phyloP scores from a whole-genome alignment of 2,797 vertebrate species.

The Fistularia tabacaria region DNA sequence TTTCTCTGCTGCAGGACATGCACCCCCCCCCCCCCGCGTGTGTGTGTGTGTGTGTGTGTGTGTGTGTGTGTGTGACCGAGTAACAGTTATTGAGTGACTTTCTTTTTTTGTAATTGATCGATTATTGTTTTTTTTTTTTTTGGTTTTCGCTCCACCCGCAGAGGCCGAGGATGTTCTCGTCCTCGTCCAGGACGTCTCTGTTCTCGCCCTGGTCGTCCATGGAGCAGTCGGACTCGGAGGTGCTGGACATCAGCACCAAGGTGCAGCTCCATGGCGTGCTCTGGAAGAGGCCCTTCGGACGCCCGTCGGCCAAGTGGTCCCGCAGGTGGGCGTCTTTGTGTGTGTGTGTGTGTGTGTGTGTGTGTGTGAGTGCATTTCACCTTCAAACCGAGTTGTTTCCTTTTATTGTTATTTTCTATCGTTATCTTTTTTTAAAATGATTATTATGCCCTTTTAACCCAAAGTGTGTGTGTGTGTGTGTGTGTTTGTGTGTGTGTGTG shows the following conservation, averaged over 20 bases:
- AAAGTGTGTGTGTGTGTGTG: too few species aligned
- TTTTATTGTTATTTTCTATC: too few species aligned
- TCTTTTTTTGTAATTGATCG: too few species aligned
- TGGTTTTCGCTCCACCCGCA: background rate
- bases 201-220: constrained; percentile 86
- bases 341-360: too few species aligned
- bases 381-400: too few species aligned
- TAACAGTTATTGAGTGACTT: too few species aligned
- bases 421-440: too few species aligned
- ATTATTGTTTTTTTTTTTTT: too few species aligned
- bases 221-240: constrained; percentile 88
- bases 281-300: constrained; percentile 96
- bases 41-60: constrained; percentile 17
- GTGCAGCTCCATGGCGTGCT: constrained; percentile 94
- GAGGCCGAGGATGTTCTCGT: constrained; percentile 79
- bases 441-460: too few species aligned
- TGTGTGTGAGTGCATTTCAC: too few species aligned
- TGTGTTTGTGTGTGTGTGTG: too few species aligned
- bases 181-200: constrained; percentile 80
- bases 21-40: constrained; percentile 7
- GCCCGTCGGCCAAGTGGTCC: constrained; percentile 93
- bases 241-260: constrained; percentile 93
- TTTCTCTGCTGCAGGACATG: constrained; percentile 30
- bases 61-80: background rate
- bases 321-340: constrained; percentile 85